Evolutionary conservation across 2,113 vertebrate genomes (phyloP).

Genomic region (Plectropomus leopardus): DNA sequence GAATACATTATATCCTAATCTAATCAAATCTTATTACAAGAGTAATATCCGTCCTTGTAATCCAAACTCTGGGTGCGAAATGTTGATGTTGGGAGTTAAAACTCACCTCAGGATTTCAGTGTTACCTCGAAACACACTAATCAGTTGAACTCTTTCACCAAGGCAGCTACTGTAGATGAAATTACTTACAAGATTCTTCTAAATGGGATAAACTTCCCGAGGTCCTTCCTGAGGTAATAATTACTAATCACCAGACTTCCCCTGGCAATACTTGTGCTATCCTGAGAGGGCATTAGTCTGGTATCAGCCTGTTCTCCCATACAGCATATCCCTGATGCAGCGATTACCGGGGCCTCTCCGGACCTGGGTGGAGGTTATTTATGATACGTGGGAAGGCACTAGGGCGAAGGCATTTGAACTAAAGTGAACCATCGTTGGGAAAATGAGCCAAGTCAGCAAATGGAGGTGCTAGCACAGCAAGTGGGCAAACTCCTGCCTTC

Average conservation of each 20-base stretch:
- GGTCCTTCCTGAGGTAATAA: conserved; percentile 67
- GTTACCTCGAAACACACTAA: conserved; percentile 19
- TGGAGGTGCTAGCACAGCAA: conserved; percentile 71
- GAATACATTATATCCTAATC: not conserved
- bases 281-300: conserved; percentile 71
- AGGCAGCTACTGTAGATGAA: conserved; percentile 31
- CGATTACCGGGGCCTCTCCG: conserved; percentile 63
- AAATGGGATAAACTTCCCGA: conserved; percentile 61
- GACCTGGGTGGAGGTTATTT: conserved; percentile 76
- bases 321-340: conserved; percentile 68
- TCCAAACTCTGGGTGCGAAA: not conserved
- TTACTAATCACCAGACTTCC: conserved; percentile 68
- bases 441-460: conserved; percentile 75
- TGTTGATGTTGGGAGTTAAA: not conserved
- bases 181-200: conserved; percentile 53
- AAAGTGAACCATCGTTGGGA: conserved; percentile 69
- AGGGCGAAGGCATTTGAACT: conserved; percentile 74
- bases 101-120: conserved; percentile 10
- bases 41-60: not conserved
- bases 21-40: not conserved
- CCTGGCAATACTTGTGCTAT: conserved; percentile 46
- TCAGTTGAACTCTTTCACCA: conserved; percentile 21
- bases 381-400: conserved; percentile 73
- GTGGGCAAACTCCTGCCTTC: conserved; percentile 61
- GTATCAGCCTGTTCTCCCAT: conserved; percentile 50